Evolutionary conservation across 92 coral and sea anemone species (phyloP), one percentile per base, ranked within the genome.

Genomic region (Bergia puertoricense): DNA sequence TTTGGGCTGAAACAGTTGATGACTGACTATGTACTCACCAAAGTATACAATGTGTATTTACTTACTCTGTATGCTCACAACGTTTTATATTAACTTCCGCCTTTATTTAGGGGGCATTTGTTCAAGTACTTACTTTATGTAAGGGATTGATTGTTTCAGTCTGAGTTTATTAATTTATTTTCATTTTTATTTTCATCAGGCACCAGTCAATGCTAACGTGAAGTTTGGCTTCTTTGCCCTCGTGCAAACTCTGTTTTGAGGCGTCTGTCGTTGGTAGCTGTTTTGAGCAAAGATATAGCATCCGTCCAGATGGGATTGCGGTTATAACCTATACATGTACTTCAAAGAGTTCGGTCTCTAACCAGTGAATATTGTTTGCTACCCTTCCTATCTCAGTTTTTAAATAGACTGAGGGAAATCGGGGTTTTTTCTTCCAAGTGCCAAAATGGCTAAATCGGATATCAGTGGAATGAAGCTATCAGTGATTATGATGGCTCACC

Each of bases 121-220:
- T 10, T 10, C 18, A 18, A 54, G 15, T 54, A 13, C n/a, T n/a
- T n/a, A n/a, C n/a, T 54, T 54, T 54, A 54, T 3, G 11, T 11
- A 18, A 10, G 59, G 59, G 59, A 54, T 13, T 54, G 15, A 13
- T 8, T 30, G 30, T 6, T 54, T 1, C 10, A 54, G 14, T 11
- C 59, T 18, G 59, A 10, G 59, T 1, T 54, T 54, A 54, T 3
- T 10, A 8, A 54, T 54, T 54, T 0, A 10, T 13, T 54, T 54
- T 46, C 6, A 36, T 81, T 68, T 82, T 9, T 71, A 18, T 86
- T n/a, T 66, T 54, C 89, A 87, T 46, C 92, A 94, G 97, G 85
- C 86, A 91, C 73, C 94, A 90, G 40, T 92, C 97, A 39, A 94
- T 94, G 94, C 92, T 88, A 76, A 92, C 92, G 62, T 94, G 88